phyloP scores from a whole-genome alignment of 2,113 vertebrate species.

The Panthera leo region DNA sequence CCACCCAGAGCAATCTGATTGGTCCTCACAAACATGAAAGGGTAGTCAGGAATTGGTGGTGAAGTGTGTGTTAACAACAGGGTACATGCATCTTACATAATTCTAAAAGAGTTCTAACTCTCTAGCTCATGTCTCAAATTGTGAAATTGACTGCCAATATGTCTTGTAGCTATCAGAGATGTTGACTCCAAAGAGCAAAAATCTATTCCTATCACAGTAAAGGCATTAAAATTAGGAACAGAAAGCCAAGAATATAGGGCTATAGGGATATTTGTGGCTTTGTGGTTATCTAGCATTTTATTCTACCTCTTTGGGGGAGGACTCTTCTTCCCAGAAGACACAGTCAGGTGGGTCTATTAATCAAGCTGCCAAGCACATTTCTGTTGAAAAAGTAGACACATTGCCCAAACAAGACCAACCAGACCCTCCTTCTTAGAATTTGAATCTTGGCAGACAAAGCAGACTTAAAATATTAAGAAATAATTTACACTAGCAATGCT shows the following conservation, averaged over 20 bases:
- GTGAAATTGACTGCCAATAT: background rate
- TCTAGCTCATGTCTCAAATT: background rate
- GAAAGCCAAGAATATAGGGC: background rate
- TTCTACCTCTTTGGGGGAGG: too few relatives aligned
- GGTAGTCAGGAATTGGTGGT: too few relatives aligned
- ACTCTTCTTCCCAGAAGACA: background rate
- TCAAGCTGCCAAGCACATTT: background rate
- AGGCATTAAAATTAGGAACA: background rate
- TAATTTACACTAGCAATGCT: background rate
- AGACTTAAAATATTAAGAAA: background rate
- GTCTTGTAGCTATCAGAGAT: background rate
- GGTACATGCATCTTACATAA: background rate
- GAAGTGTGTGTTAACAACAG: background rate
- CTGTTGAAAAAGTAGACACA: background rate
- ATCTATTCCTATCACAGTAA: background rate
- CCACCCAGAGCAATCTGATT: background rate
- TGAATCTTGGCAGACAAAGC: background rate
- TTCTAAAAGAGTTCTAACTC: background rate
- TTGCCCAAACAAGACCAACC: background rate
- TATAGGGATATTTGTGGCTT: background rate
- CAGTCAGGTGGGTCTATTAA: background rate
- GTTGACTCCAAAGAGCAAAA: background rate
- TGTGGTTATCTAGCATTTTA: background rate
- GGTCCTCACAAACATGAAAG: background rate
- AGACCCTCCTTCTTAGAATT: background rate